Evolutionary conservation across 2,888 invertebrate genomes (phyloP).

Genomic region (Arctia plantaginis): DNA sequence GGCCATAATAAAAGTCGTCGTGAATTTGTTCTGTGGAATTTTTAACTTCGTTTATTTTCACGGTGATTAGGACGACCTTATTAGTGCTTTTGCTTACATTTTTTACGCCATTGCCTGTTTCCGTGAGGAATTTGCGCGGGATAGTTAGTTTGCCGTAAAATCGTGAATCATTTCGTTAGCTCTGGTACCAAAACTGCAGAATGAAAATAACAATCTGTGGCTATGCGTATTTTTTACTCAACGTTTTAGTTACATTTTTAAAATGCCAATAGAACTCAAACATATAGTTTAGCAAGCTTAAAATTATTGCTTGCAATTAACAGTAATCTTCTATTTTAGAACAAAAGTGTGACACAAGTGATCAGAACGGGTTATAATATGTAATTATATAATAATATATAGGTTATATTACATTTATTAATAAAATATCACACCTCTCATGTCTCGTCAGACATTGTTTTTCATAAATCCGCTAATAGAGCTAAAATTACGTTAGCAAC

Average conservation of each 20-base stretch:
- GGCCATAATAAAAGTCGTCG: conserved; percentile 67
- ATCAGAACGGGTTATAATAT: not conserved
- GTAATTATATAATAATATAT: too few relatives aligned
- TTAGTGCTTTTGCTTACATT: conserved; percentile 26
- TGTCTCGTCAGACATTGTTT: too few relatives aligned
- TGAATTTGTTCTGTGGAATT: conserved; percentile 47
- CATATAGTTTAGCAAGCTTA: not conserved
- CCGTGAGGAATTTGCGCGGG: conserved; percentile 9
- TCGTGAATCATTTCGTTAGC: conserved; percentile 18
- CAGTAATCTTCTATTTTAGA: not conserved
- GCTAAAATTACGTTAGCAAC: too few relatives aligned
- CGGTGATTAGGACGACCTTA: conserved; percentile 45
- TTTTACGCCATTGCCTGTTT: conserved; percentile 10
- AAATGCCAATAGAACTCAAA: not conserved
- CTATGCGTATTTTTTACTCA: not conserved
- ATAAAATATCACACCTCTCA: too few relatives aligned
- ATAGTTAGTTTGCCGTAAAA: conserved; percentile 11
- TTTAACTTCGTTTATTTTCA: conserved; percentile 41
- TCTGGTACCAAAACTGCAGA: conserved; percentile 3
- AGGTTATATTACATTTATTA: too few relatives aligned
- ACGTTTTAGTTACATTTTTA: not conserved
- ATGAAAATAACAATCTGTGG: not conserved
- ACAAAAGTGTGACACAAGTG: not conserved
- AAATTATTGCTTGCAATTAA: not conserved
- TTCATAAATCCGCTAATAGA: too few relatives aligned